Percentiles rank a stretch among this genome's conserved stretches.
Evolutionary conservation across 2,797 vertebrate genomes (phyloP).

Genomic region (Poecile montanus): DNA sequence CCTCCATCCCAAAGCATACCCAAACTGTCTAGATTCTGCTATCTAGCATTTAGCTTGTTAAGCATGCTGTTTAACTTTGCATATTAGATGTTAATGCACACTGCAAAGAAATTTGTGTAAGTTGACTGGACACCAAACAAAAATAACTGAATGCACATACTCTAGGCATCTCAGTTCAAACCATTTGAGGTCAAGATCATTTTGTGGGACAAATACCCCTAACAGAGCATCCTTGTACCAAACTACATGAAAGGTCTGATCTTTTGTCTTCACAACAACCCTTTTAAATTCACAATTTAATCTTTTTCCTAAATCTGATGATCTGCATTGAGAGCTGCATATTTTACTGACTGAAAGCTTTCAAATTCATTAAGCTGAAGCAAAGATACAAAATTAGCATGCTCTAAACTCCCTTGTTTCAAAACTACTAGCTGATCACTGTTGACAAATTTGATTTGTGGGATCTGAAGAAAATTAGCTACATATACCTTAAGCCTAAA

Average conservation of each 20-base stretch:
- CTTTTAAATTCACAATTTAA: neutral
- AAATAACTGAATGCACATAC: neutral
- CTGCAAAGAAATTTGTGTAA: neutral
- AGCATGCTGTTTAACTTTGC: neutral
- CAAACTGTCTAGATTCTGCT: neutral
- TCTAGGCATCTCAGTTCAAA: neutral
- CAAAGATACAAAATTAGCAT: neutral
- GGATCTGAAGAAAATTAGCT: neutral
- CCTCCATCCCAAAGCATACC: neutral
- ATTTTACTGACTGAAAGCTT: neutral
- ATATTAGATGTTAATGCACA: neutral
- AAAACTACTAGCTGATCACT: neutral
- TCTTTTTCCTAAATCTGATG: neutral
- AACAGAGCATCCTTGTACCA: neutral
- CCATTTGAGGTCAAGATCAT: neutral
- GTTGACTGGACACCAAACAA: neutral
- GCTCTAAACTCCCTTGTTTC: neutral
- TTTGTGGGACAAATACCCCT: neutral
- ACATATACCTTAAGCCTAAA: neutral
- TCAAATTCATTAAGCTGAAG: neutral
- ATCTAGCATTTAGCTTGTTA: neutral
- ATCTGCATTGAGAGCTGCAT: neutral
- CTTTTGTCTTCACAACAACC: neutral
- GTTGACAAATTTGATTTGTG: neutral
- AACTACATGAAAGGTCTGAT: neutral